These are phyloP conservation scores for Phaethon lepturus DNA, from an alignment of 2,113 vertebrate genomes.

Conservation along the genomic window DNA sequence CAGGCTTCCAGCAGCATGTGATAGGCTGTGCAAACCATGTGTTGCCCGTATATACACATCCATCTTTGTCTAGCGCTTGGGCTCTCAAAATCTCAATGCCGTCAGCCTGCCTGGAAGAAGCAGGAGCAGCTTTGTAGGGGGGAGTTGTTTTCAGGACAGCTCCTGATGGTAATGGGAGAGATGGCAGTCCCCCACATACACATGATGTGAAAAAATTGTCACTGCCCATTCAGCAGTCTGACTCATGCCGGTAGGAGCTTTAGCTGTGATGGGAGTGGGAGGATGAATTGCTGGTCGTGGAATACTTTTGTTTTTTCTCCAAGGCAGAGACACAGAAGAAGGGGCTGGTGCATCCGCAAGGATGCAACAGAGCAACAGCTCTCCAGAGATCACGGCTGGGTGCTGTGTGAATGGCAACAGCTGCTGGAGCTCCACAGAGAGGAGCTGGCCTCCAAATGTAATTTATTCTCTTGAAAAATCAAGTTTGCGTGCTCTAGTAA, in stretches of 20 bases:
- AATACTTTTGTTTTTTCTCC: neutral
- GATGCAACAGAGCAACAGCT: neutral
- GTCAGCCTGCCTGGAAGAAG: neutral
- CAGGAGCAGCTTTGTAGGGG: neutral
- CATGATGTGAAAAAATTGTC: accelerated
- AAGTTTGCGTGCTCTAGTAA: neutral
- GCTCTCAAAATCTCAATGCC: accelerated
- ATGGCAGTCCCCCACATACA: neutral
- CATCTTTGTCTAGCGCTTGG: neutral
- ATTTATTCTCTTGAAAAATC: neutral
- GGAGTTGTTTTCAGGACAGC: neutral
- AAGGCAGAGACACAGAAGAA: neutral
- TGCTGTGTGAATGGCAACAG: neutral
- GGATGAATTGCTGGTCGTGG: neutral
- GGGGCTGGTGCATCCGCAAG: neutral
- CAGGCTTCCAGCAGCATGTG: neutral
- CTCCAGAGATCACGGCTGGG: neutral
- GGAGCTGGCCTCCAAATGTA: neutral
- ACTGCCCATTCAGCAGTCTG: neutral
- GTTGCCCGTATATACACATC: neutral
- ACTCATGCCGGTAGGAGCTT: neutral
- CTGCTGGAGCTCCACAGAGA: neutral
- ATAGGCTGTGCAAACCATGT: accelerated
- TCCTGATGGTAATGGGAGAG: neutral
- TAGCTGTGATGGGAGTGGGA: neutral